These are phyloP conservation scores for Cebus imitator DNA, from an alignment of 2,113 vertebrate genomes.

Conservation along the genomic window DNA sequence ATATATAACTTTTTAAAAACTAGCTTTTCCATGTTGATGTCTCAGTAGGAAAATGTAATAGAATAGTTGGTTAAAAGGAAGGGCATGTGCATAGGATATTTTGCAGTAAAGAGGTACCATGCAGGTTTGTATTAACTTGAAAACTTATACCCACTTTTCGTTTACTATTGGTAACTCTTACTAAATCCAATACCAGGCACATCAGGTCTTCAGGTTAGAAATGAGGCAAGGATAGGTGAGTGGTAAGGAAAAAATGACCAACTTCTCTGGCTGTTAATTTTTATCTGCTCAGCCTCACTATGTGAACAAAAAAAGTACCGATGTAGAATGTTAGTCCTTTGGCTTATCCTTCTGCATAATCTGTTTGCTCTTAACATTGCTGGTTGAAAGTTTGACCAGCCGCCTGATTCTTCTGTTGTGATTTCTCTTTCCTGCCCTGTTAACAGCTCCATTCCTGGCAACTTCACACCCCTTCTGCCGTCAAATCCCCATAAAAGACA, in stretches of 20 bases:
- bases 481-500: not conserved
- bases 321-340: not conserved
- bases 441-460: not conserved
- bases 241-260: not conserved
- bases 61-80: conserved; percentile 40
- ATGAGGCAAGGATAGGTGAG: not conserved
- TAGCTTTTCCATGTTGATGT: not conserved
- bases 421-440: not conserved
- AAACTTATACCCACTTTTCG: not conserved
- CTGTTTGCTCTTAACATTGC: not conserved
- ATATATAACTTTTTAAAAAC: not conserved
- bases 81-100: not conserved
- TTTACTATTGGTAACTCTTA: not conserved
- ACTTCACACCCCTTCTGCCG: not conserved
- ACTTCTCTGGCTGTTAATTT: not conserved
- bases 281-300: not conserved
- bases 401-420: not conserved
- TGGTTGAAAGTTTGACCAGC: not conserved
- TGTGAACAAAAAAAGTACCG: not conserved
- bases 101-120: not conserved
- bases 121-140: not conserved
- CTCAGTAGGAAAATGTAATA: conserved; percentile 1
- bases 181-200: not conserved
- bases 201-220: not conserved
- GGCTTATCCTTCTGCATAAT: not conserved